Conservation (phyloP, 1,140 invertebrate genomes). For the Atta cephalotes region DNA sequence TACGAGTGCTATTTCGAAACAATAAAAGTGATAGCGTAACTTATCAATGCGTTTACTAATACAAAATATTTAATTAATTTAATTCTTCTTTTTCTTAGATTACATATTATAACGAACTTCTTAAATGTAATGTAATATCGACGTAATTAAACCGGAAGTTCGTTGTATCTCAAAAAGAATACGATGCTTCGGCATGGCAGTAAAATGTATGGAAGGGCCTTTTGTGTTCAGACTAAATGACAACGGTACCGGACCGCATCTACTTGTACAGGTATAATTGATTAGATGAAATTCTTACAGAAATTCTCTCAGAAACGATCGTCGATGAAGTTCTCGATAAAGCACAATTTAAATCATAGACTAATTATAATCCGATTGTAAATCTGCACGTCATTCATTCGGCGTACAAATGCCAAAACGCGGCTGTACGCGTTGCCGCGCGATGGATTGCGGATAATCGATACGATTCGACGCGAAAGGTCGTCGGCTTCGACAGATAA, state of each 20-base stretch:
- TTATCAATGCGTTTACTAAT: not conserved
- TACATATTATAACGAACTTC: not conserved
- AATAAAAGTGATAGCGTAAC: not conserved
- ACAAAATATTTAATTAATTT: constrained; percentile 15
- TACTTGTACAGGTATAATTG: constrained; percentile 89
- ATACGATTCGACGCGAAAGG: constrained; percentile 59
- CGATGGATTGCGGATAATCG: constrained; percentile 51
- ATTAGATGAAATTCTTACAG: not conserved
- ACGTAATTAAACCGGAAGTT: not conserved
- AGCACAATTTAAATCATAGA: not conserved
- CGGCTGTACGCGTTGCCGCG: not conserved
- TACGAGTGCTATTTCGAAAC: not conserved
- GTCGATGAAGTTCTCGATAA: not conserved
- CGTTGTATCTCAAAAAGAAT: not conserved
- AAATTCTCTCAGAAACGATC: not conserved
- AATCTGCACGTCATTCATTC: not conserved
- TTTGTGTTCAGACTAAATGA: constrained; percentile 92
- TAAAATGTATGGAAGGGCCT: constrained; percentile 87
- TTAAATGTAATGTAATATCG: constrained; percentile 15
- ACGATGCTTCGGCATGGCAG: constrained; percentile 73
- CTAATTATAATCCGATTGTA: not conserved
- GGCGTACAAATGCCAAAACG: not conserved
- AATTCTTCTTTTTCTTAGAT: not conserved
- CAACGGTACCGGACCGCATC: constrained; percentile 91
- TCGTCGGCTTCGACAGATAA: constrained; percentile 37